Evolutionary conservation across 2,888 invertebrate species (phyloP), one percentile per base, ranked within the genome.

Genomic region (Chymomyza caudatula): DNA sequence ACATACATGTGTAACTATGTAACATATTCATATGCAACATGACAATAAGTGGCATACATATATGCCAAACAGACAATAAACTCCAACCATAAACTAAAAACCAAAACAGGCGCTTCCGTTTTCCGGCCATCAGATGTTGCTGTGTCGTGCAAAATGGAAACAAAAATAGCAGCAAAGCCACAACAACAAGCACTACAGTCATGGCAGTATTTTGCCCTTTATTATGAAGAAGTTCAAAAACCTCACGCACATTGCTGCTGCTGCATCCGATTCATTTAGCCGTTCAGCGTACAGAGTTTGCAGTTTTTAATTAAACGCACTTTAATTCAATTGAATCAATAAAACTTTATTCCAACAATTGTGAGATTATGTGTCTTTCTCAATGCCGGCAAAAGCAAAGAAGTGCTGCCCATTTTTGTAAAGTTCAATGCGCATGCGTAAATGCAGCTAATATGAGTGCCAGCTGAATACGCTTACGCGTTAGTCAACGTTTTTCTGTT

Each of bases 71-170:
- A 49, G 17, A 49, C 17, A 17, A 49, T 8, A 13, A 49, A 37
- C 17, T 37, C n/a, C n/a, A 11, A 37, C 8, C 17, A 49, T 19
- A 49, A 17, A 22, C n/a, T n/a, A 62, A 49, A 60, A 56, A 22
- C 84, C 84, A 78, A 86, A 86, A 75, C 78, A 78, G 81, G 75
- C 73, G 66, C 78, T 83, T 80, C 80, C 80, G 84, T 78, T 86
- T 86, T 80, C 80, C 86, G 80, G 80, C 67, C 66, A 60, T 44
- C 58, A 57, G 65, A 57, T 63, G 22, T 57, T 43, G 42, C 17
- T 22, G 11, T 54, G 58, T n/a, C 52, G 17, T 52, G 20, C 66
- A 70, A 77, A 74, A 22, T 52, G n/a, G 20, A 47, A 52, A 52
- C 17, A 13, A 69, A 64, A 67, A 70, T 62, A 64, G 60, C 68